Conservation (phyloP, 2,113 vertebrate species). For the Coryphaenoides rupestris region DNA sequence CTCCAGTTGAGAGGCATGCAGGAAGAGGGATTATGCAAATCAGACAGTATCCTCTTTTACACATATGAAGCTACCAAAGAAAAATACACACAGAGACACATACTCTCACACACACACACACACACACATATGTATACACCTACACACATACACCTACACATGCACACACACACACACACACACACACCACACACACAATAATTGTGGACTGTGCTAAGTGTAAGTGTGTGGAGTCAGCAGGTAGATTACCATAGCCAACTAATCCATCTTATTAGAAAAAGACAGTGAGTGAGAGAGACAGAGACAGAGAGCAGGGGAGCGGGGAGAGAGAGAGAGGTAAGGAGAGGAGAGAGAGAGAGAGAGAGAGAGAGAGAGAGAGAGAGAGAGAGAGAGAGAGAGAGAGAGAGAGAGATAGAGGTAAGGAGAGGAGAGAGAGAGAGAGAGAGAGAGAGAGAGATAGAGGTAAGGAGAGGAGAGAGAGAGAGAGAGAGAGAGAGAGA, state of each 20-base stretch:
- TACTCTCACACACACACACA: neutral
- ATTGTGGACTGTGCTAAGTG: conserved; percentile 27
- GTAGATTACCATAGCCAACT: conserved; percentile 48
- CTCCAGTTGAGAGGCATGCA: too few relatives aligned
- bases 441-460: neutral
- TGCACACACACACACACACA: neutral
- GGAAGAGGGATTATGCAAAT: neutral
- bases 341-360: neutral
- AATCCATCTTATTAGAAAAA: conserved; percentile 51
- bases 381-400: neutral
- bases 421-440: neutral
- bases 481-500: neutral
- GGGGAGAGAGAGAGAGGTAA: neutral
- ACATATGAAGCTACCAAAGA: neutral
- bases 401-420: neutral
- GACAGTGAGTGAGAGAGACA: neutral
- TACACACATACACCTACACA: neutral
- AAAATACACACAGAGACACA: neutral
- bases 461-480: neutral
- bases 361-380: too few relatives aligned
- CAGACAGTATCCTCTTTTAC: neutral
- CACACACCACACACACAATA: conserved; percentile 3
- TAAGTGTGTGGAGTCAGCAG: conserved; percentile 46
- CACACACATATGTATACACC: neutral
- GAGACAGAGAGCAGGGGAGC: neutral